phyloP scores from a whole-genome alignment of 2,888 invertebrate species.

The Teinopalpus imperialis region DNA sequence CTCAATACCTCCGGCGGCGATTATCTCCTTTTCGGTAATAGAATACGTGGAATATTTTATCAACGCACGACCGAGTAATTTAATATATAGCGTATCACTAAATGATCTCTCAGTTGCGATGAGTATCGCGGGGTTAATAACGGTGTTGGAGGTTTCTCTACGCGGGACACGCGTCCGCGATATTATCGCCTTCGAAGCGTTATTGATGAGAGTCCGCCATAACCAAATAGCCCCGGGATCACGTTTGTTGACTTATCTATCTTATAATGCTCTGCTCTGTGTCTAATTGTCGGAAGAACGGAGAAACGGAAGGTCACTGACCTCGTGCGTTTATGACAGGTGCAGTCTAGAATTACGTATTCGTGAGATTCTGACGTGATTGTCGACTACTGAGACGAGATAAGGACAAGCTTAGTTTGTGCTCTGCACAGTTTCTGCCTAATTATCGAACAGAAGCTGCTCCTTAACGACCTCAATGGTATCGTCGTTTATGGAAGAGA shows the following conservation, averaged over 20 bases:
- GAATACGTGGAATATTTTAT: slow-evolving; percentile 79
- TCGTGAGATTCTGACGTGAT: slow-evolving; percentile 77
- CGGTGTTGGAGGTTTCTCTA: slow-evolving; percentile 74
- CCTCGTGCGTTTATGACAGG: slow-evolving; percentile 68
- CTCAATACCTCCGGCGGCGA: slow-evolving; percentile 61
- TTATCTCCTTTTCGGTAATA: slow-evolving; percentile 79
- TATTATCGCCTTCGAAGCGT: slow-evolving; percentile 73
- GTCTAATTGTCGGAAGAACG: too few relatives aligned
- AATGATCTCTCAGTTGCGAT: slow-evolving; percentile 76
- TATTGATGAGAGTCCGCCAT: slow-evolving; percentile 76
- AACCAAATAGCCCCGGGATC: slow-evolving; percentile 77
- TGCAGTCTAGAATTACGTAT: slow-evolving; percentile 72
- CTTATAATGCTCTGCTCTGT: slow-evolving; percentile 60
- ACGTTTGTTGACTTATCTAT: slow-evolving; percentile 76
- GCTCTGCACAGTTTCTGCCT: slow-evolving; percentile 51
- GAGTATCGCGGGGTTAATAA: slow-evolving; percentile 76
- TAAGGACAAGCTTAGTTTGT: slow-evolving; percentile 53
- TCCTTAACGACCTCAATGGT: slow-evolving; percentile 58
- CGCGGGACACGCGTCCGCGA: slow-evolving; percentile 76
- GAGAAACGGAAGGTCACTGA: slow-evolving; percentile 61
- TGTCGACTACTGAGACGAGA: slow-evolving; percentile 61
- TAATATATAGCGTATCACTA: slow-evolving; percentile 82
- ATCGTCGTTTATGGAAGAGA: slow-evolving; percentile 67
- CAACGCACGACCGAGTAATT: slow-evolving; percentile 81
- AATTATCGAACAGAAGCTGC: slow-evolving; percentile 76